phyloP scores from a whole-genome alignment of 2,797 vertebrate species.

The Alfaro cultratus region DNA sequence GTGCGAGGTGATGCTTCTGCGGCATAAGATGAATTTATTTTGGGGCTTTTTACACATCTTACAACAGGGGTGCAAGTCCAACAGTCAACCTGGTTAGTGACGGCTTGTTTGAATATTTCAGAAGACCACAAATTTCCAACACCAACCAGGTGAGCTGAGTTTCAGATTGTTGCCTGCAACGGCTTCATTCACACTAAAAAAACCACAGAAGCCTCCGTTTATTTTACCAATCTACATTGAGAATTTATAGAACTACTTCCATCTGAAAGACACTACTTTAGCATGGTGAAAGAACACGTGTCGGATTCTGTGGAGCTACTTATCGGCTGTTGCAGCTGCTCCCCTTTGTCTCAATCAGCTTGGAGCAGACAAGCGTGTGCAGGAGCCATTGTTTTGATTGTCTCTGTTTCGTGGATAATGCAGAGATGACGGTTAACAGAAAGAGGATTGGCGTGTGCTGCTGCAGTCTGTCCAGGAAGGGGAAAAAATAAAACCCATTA shows the following conservation, averaged over 20 bases:
- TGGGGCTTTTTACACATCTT: not conserved
- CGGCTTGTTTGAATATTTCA: not conserved
- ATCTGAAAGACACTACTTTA: not conserved
- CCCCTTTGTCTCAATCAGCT: not conserved
- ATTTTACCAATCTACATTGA: not conserved
- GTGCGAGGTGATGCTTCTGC: not conserved
- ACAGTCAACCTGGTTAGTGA: not conserved
- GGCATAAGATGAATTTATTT: not conserved
- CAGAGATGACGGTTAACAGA: not conserved
- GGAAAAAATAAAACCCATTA: not conserved
- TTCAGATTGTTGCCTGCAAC: not conserved
- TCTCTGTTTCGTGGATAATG: not conserved
- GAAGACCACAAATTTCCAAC: not conserved
- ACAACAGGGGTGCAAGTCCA: not conserved
- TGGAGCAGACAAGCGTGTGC: not conserved
- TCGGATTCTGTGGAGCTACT: not conserved
- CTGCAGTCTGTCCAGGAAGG: constrained; percentile 14
- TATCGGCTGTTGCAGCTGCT: not conserved
- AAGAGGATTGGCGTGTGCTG: not conserved
- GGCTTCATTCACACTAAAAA: not conserved
- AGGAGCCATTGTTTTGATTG: not conserved
- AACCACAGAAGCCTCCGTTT: not conserved
- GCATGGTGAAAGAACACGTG: not conserved
- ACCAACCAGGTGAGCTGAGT: not conserved
- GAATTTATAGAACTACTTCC: not conserved